These are phyloP conservation scores for Leptothorax acervorum DNA, from an alignment of 2,888 invertebrate species.

Conservation along the genomic window DNA sequence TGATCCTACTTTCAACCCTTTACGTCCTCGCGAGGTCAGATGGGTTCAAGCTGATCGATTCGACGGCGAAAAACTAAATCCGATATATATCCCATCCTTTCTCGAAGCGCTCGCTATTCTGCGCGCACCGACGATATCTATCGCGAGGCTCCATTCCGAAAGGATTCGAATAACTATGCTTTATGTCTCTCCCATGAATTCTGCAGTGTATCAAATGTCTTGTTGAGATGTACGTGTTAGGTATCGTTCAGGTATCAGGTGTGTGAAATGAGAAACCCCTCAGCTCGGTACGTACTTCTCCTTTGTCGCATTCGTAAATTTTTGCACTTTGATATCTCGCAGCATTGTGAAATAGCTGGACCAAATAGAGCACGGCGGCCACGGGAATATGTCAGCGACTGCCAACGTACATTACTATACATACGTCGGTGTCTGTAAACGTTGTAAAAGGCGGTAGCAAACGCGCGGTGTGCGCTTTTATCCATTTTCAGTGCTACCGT, in stretches of 20 bases:
- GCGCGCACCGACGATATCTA: slow-evolving; percentile 13
- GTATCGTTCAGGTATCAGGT: not conserved
- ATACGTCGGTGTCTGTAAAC: slow-evolving; percentile 61
- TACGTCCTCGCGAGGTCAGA: slow-evolving; percentile 63
- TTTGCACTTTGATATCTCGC: not conserved
- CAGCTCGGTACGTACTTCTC: not conserved
- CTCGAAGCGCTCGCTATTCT: not conserved
- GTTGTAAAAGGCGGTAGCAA: slow-evolving; percentile 72
- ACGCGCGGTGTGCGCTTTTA: slow-evolving; percentile 74
- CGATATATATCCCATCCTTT: slow-evolving; percentile 19
- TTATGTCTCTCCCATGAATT: slow-evolving; percentile 14
- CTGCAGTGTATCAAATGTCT: slow-evolving; percentile 14
- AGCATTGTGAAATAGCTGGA: not conserved
- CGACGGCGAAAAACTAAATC: slow-evolving; percentile 48
- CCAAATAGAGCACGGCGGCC: not conserved
- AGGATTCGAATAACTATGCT: not conserved
- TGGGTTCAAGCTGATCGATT: slow-evolving; percentile 69
- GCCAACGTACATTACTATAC: not conserved
- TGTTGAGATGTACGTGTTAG: not conserved
- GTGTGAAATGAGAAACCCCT: not conserved
- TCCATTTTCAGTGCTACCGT: slow-evolving; percentile 73
- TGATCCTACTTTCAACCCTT: slow-evolving; percentile 61
- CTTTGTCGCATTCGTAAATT: slow-evolving; percentile 1
- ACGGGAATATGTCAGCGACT: slow-evolving; percentile 10
- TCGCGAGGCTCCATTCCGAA: slow-evolving; percentile 2